Evolutionary conservation across 2,113 vertebrate species (phyloP).

Genomic region (Natator depressus): DNA sequence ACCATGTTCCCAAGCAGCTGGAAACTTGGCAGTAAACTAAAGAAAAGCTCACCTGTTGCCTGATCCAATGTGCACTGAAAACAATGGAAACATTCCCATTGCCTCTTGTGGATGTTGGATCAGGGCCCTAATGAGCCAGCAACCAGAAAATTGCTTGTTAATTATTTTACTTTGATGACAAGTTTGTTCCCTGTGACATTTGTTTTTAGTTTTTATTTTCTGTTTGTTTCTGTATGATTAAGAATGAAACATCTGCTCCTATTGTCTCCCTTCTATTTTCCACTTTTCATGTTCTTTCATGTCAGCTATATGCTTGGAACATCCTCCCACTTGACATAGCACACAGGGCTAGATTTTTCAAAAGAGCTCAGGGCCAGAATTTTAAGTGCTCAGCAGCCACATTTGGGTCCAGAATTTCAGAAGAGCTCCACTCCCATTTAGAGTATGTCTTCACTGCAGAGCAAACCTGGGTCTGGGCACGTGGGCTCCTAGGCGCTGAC

Average conservation of each 20-base stretch:
- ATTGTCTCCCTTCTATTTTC: background rate
- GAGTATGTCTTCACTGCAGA: background rate
- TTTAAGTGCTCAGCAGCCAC: background rate
- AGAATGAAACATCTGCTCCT: background rate
- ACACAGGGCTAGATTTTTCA: background rate
- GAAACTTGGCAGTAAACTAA: background rate
- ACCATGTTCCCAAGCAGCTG: background rate
- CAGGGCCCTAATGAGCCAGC: background rate
- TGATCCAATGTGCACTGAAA: background rate
- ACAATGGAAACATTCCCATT: background rate
- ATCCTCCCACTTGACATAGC: background rate
- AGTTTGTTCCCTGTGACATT: background rate
- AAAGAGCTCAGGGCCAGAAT: background rate
- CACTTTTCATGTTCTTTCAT: background rate
- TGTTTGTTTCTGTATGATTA: background rate
- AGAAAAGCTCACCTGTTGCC: background rate
- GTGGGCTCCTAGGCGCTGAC: no score
- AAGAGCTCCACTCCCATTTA: background rate
- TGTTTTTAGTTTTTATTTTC: background rate
- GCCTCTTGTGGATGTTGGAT: background rate
- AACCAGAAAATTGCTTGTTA: background rate
- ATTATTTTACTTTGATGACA: background rate
- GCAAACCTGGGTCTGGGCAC: background rate
- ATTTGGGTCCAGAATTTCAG: background rate
- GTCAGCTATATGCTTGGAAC: background rate